phyloP scores from a whole-genome alignment of 2,888 invertebrate species.

The Sycophila texana region DNA sequence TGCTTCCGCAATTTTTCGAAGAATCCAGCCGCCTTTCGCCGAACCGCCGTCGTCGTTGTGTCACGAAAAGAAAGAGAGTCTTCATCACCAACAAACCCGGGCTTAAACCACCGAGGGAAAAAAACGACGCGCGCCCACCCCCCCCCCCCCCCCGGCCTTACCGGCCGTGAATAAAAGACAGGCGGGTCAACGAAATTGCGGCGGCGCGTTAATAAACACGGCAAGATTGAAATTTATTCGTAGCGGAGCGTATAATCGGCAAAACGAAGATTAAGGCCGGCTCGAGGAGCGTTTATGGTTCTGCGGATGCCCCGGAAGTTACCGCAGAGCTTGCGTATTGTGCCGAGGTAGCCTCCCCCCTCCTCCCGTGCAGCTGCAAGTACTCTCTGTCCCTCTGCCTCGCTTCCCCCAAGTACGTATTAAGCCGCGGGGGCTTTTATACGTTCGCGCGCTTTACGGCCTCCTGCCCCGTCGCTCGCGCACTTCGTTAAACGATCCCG shows the following conservation, averaged over 20 bases:
- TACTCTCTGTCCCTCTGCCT: neutral
- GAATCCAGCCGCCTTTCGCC: neutral
- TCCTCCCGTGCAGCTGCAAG: neutral
- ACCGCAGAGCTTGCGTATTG: conserved; percentile 14
- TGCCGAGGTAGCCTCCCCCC: neutral
- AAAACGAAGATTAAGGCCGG: conserved; percentile 64
- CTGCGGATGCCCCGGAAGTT: conserved; percentile 58
- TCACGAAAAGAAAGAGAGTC: neutral
- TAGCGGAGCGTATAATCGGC: conserved; percentile 7
- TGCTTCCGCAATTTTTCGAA: neutral
- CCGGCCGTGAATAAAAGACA: too few species aligned
- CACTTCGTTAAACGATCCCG: too few species aligned
- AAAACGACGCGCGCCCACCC: too few species aligned
- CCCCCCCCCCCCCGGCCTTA: too few species aligned
- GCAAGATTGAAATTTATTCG: conserved; percentile 27
- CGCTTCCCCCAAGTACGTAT: conserved; percentile 4
- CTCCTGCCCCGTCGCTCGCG: too few species aligned
- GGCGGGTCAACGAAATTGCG: too few species aligned
- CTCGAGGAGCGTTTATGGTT: conserved; percentile 67
- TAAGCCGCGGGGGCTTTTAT: conserved; percentile 29
- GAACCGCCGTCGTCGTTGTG: too few species aligned
- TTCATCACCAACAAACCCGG: neutral
- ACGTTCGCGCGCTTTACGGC: neutral
- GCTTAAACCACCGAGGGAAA: neutral
- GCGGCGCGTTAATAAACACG: conserved; percentile 3